phyloP scores from a whole-genome alignment of 2,888 invertebrate genomes.

The Acrobasis repandana region DNA sequence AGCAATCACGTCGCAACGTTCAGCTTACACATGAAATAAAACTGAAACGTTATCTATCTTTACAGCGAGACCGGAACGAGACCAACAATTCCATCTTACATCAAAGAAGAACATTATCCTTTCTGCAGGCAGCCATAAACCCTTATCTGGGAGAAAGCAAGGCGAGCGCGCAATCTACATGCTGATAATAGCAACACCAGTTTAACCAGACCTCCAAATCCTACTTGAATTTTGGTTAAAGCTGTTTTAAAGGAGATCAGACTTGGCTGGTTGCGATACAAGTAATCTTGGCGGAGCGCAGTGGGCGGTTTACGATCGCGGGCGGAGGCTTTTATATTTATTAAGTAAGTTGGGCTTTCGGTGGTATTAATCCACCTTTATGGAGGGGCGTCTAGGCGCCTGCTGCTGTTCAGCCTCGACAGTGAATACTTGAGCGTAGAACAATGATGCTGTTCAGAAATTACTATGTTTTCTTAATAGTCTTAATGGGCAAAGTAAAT shows the following conservation, averaged over 20 bases:
- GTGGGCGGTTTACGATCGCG: slow-evolving; percentile 78
- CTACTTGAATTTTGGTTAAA: slow-evolving; percentile 40
- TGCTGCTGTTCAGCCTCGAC: slow-evolving; percentile 34
- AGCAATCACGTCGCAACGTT: background rate
- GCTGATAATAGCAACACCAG: slow-evolving; percentile 76
- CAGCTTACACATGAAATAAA: slow-evolving; percentile 41
- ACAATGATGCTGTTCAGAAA: background rate
- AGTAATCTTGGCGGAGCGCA: slow-evolving; percentile 78
- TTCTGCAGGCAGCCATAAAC: slow-evolving; percentile 74
- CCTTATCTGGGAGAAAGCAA: slow-evolving; percentile 78
- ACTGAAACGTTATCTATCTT: slow-evolving; percentile 61
- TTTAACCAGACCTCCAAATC: slow-evolving; percentile 47
- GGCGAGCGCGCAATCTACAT: slow-evolving; percentile 79
- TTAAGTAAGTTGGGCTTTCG: slow-evolving; percentile 83
- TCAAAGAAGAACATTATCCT: slow-evolving; percentile 80
- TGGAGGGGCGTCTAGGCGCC: slow-evolving; percentile 71
- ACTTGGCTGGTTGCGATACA: slow-evolving; percentile 63
- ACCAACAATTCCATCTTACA: slow-evolving; percentile 65
- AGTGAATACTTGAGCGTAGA: slow-evolving; percentile 20
- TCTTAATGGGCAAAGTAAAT: background rate
- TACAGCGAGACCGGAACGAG: slow-evolving; percentile 61
- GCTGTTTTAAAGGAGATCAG: slow-evolving; percentile 43
- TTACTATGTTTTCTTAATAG: background rate
- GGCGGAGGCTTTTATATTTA: slow-evolving; percentile 83
- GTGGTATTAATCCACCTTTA: slow-evolving; percentile 82